phyloP scores from a whole-genome alignment of 2,888 invertebrate genomes.

The Platerodrilus igneus region DNA sequence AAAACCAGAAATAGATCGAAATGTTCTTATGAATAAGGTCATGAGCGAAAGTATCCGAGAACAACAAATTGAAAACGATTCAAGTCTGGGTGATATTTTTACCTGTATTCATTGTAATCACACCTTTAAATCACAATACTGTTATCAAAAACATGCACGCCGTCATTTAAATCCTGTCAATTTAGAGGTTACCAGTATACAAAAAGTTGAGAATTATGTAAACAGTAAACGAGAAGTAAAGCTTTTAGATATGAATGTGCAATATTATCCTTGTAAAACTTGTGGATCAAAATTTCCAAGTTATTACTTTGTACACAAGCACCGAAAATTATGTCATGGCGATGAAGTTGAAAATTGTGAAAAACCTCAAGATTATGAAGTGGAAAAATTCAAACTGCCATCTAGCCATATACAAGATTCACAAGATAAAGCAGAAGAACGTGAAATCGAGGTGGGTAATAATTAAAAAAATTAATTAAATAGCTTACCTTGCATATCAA shows the following conservation, averaged over 20 bases:
- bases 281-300: conserved; percentile 90
- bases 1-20: conserved; percentile 25
- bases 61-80: conserved; percentile 42
- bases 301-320: conserved; percentile 91
- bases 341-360: conserved; percentile 56
- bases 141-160: conserved; percentile 76
- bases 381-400: too few species aligned
- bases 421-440: too few species aligned
- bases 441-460: conserved; percentile 23
- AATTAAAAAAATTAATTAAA: conserved; percentile 8
- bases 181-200: conserved; percentile 40
- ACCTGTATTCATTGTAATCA: conserved; percentile 73
- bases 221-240: conserved; percentile 56
- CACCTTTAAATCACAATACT: conserved; percentile 79
- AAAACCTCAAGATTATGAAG: too few species aligned
- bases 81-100: conserved; percentile 50
- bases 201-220: conserved; percentile 34
- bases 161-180: conserved; percentile 62
- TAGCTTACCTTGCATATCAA: conserved; percentile 54
- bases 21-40: conserved; percentile 43
- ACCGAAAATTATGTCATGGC: conserved; percentile 79
- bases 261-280: conserved; percentile 90
- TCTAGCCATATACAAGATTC: too few species aligned
- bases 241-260: conserved; percentile 71
- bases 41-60: conserved; percentile 46